Evolutionary conservation across 2,113 vertebrate genomes (phyloP).

Genomic region (Cyprinodon variegatus): DNA sequence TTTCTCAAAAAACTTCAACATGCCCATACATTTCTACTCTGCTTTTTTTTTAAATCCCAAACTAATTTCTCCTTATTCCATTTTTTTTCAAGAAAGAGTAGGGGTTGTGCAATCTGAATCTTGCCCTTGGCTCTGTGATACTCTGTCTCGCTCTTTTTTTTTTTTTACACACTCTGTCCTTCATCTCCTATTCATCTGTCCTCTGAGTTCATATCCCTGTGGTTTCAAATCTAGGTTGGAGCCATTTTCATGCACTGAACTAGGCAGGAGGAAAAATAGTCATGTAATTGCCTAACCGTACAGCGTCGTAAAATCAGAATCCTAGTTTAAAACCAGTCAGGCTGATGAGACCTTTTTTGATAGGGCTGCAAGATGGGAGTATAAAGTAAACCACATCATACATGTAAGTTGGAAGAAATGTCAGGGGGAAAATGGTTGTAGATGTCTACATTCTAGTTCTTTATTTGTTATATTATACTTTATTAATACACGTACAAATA

Average conservation of each 20-base stretch:
- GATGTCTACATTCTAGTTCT: too few relatives aligned
- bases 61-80: constrained; percentile 1
- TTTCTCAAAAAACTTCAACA: constrained; percentile 10
- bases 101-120: constrained; percentile 36
- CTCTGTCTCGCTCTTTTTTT: constrained; percentile 26
- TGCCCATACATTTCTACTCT: constrained; percentile 9
- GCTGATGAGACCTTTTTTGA: constrained; percentile 41
- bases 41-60: background rate
- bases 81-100: constrained; percentile 1
- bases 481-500: too few relatives aligned
- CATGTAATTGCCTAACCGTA: constrained; percentile 31
- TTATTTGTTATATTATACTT: too few relatives aligned
- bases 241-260: constrained; percentile 63
- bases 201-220: constrained; percentile 68
- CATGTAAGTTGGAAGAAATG: background rate
- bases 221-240: constrained; percentile 74
- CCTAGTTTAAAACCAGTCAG: constrained; percentile 23
- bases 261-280: constrained; percentile 29
- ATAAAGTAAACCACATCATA: background rate
- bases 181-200: constrained; percentile 68
- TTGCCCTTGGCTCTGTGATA: constrained; percentile 43
- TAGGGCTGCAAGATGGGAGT: constrained; percentile 3
- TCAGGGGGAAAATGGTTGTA: background rate
- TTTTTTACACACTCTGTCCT: constrained; percentile 61
- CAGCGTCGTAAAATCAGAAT: constrained; percentile 31